A percentile compares a stretch with the other conserved stretches of the same genome.
phyloP scores from a whole-genome alignment of 2,797 vertebrate genomes.

The Argya squamiceps region DNA sequence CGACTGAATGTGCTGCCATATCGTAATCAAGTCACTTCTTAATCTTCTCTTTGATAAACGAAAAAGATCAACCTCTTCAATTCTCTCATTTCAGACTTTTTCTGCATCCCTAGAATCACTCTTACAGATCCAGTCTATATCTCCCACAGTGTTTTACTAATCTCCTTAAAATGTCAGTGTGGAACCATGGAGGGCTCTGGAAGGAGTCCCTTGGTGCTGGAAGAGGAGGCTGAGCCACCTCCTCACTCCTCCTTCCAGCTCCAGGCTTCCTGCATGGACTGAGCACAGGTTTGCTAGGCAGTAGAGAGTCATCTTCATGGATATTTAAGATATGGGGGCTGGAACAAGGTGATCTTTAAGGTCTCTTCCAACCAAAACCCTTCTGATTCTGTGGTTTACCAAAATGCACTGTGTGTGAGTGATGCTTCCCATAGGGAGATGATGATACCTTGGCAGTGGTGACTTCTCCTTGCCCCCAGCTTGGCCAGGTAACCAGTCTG shows the following conservation, averaged over 20 bases:
- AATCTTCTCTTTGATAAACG: constrained; percentile 63
- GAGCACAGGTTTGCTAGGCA: background rate
- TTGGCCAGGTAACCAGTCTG: background rate
- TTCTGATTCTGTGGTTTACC: background rate
- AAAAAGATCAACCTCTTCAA: constrained; percentile 42
- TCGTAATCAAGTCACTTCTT: constrained; percentile 68
- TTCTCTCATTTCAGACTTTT: constrained; percentile 46
- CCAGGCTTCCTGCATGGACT: background rate
- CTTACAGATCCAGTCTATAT: background rate
- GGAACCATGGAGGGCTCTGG: background rate
- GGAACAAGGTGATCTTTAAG: background rate
- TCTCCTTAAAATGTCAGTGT: constrained; percentile 25
- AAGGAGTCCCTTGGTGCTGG: background rate
- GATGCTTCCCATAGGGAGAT: background rate
- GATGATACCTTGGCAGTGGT: background rate
- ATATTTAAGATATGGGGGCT: background rate
- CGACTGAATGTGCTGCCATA: constrained; percentile 37
- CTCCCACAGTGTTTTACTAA: background rate
- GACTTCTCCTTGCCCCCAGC: background rate
- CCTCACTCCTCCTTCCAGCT: background rate
- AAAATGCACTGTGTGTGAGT: background rate
- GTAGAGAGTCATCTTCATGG: accelerated
- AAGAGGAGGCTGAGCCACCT: background rate
- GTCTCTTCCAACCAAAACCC: background rate
- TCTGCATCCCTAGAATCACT: constrained; percentile 1